phyloP scores from a whole-genome alignment of 2,113 vertebrate genomes.

The Bostrychus sinensis region DNA sequence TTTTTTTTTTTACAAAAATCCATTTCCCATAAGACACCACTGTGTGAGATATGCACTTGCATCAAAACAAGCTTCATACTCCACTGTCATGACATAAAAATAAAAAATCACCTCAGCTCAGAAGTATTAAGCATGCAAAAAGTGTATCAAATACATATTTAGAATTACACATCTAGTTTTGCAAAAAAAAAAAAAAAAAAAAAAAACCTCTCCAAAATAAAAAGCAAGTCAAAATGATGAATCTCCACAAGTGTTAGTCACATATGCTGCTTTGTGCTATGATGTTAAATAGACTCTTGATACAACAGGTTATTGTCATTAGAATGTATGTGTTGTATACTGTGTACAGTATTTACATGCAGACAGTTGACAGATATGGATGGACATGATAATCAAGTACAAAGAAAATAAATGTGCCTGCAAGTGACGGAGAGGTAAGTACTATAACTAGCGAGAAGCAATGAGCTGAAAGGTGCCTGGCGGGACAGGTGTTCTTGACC shows the following conservation, averaged over 20 bases:
- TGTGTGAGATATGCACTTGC: conserved; percentile 48
- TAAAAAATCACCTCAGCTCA: conserved; percentile 62
- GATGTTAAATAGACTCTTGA: conserved; percentile 61
- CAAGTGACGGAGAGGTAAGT: conserved; percentile 41
- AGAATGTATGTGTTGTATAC: conserved; percentile 51
- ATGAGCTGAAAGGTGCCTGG: conserved; percentile 68
- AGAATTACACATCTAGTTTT: conserved; percentile 76
- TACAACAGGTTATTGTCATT: conserved; percentile 64
- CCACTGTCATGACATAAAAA: conserved; percentile 22
- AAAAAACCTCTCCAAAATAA: conserved; percentile 63
- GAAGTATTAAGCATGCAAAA: conserved; percentile 78
- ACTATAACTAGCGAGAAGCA: conserved; percentile 48
- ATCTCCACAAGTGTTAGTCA: conserved; percentile 54
- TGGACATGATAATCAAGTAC: conserved; percentile 38
- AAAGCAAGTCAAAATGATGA: conserved; percentile 14
- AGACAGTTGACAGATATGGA: conserved; percentile 63
- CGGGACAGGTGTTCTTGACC: conserved; percentile 51
- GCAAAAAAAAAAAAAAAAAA: conserved; percentile 72
- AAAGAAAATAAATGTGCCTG: conserved; percentile 9
- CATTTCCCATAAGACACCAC: conserved; percentile 25
- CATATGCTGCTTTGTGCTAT: conserved; percentile 67
- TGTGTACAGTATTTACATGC: conserved; percentile 73
- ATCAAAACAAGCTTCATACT: conserved; percentile 36
- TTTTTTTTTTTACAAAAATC: conserved; percentile 1
- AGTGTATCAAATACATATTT: conserved; percentile 76